phyloP scores from a whole-genome alignment of 2,797 vertebrate species.

The Sebastes vulpes region DNA sequence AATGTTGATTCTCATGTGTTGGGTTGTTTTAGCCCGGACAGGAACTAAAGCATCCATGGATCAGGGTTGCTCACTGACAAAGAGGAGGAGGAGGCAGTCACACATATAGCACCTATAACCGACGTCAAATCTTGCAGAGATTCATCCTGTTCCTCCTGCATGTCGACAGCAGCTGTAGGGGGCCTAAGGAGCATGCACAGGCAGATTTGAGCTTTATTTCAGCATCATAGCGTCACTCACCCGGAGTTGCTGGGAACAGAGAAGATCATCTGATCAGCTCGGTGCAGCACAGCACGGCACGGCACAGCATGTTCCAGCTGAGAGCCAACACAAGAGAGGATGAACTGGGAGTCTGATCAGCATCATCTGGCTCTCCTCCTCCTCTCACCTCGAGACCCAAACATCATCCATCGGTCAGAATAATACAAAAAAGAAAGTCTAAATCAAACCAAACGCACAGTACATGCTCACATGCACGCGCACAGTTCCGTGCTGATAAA shows the following conservation, averaged over 20 bases:
- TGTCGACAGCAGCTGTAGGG: background rate
- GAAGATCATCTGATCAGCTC: conserved; percentile 9
- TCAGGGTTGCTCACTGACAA: background rate
- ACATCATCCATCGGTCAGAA: background rate
- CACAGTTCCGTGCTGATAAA: background rate
- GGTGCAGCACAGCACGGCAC: background rate
- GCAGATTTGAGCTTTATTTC: background rate
- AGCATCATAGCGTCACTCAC: conserved; percentile 18
- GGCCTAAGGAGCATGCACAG: background rate
- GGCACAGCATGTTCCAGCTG: background rate
- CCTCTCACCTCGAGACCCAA: background rate
- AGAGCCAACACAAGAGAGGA: conserved; percentile 1
- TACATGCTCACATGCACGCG: background rate
- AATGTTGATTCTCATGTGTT: conserved; percentile 9
- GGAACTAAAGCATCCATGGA: background rate
- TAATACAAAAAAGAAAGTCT: too few species aligned
- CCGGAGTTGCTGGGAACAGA: background rate
- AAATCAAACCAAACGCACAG: background rate
- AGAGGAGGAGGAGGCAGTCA: background rate
- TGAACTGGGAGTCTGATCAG: conserved; percentile 15
- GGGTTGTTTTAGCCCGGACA: too few species aligned
- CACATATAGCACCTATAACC: background rate
- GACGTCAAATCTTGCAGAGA: background rate
- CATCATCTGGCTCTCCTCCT: conserved; percentile 21
- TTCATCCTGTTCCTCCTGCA: background rate